Evolutionary conservation across 2,113 vertebrate genomes (phyloP), one percentile per base, ranked within the genome.

Genomic region (Entomyzon cyanotis): DNA sequence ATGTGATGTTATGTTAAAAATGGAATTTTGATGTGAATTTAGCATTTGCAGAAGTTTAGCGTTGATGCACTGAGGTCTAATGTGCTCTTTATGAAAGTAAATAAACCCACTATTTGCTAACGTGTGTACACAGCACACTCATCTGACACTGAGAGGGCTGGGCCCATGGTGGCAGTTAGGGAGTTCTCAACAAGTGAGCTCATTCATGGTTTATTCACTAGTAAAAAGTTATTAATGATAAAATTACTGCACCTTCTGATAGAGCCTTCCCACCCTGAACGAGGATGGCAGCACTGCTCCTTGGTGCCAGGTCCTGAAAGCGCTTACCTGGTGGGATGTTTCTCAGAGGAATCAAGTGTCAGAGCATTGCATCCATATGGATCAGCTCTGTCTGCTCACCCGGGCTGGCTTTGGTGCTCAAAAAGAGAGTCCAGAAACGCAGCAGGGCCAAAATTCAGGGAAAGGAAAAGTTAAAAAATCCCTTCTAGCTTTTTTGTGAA

Each of bases 321-420:
- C 15, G 10, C 12, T 28, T 10, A 18, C 27, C 17, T 77, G 42
- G 4, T 3, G 12, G 46, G 19, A 23, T 44, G 37, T 56, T 84
- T 52, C 44, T 59, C 1, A 0, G 52, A 49, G 55, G 6, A 19
- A 7, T 42, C 39, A 15, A 8, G 37, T 15, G 20, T 35, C 76
- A 68, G n/a, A 63, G 11, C 1, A 0, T 59, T 77, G 19, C 2
- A 0, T 41, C 35, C 55, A 0, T 15, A 1, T 7, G 44, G 33
- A 35, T 77, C 67, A 49, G 8, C 14, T 46, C 49, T 67, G 4
- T 22, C 75, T 47, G 37, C 65, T 91, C 49, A 70, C 21, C 35
- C 1, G 0, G 24, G 8, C 42, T 47, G 46, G 30, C 8, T 11
- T 24, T 89, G 80, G 47, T 46, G 21, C 78, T 73, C 31, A 37